Evolutionary conservation across 2,888 invertebrate species (phyloP).

Genomic region (Drosophila colorata): DNA sequence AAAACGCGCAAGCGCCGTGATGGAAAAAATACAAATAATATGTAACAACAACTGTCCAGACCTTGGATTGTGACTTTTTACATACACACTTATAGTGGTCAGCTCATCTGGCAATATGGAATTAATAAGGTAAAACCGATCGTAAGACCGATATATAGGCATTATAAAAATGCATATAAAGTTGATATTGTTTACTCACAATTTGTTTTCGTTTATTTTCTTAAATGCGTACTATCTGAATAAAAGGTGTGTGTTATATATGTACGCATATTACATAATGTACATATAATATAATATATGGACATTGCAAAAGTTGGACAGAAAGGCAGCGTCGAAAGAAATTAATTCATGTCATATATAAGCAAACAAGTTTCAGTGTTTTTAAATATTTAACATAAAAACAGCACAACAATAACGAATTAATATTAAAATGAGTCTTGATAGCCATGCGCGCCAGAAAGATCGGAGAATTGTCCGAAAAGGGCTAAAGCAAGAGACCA

Average conservation of each 20-base stretch:
- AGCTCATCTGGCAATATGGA: constrained; percentile 15
- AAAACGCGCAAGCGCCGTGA: constrained; percentile 43
- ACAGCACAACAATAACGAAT: constrained; percentile 5
- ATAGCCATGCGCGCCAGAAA: not conserved
- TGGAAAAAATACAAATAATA: constrained; percentile 48
- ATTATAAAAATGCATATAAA: constrained; percentile 16
- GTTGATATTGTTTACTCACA: not conserved
- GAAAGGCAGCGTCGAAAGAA: constrained; percentile 14
- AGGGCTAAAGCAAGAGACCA: constrained; percentile 1
- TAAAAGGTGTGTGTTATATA: not conserved
- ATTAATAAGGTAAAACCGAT: constrained; percentile 35
- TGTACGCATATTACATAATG: not conserved
- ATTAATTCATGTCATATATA: constrained; percentile 13
- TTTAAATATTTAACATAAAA: constrained; percentile 13
- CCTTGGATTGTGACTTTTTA: constrained; percentile 12
- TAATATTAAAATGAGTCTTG: constrained; percentile 6
- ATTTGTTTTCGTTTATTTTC: not conserved
- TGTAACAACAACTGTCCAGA: constrained; percentile 42
- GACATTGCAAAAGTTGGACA: constrained; percentile 6
- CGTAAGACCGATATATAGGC: constrained; percentile 5
- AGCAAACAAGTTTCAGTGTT: constrained; percentile 35
- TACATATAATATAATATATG: constrained; percentile 1
- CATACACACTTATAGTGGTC: constrained; percentile 9
- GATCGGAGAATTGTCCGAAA: not conserved
- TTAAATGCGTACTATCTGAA: not conserved